Evolutionary conservation across 2,888 invertebrate genomes (phyloP), one percentile per base, ranked within the genome.

Genomic region (Empis stercorea): DNA sequence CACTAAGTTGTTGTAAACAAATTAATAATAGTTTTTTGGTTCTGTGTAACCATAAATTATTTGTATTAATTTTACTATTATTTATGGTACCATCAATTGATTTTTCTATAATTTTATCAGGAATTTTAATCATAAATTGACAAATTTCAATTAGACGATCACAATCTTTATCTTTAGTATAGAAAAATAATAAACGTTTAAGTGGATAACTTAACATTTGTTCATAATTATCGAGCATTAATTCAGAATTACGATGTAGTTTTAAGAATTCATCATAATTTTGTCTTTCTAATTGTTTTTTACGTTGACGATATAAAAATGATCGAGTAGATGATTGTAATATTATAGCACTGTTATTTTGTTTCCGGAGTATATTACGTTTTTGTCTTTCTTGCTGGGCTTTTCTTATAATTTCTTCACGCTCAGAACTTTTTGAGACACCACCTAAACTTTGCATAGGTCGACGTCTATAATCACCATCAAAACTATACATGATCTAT

Each of bases 401-500:
- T 84, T 80, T 51, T 79, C 77, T 47, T 91, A 70, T 39, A 91
- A 42, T 70, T 45, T 78, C 75, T 59, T 87, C 84, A 49, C 78
- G 71, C 59, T 78, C 76, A 52, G 73, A 74, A 54, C 73, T 82
- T 52, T 83, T 78, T 61, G 87, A 87, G n/a, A 84, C 84, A 49
- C 94, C 94, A 50, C 89, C 83, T 56, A 94, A 73, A 68, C 87
- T 92, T 71, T 94, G 94, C 60, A 84, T 79, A 10, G 94, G 95
- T 66, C 79, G 83, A 44, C 85, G 77, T 61, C 87, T 79, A 65
- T 84, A 88, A 65, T 93, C 86, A 47, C 95, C 95, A 67, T 95
- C 93, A 65, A 95, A 95, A 61, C 85, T 77, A 68, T 78, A 79
- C 79, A 79, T 79, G 32, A 34, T 45, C 37, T 27, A n/a, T n/a